These are phyloP conservation scores for Manis pentadactyla DNA, from an alignment of 2,797 vertebrate genomes.

Conservation along the genomic window DNA sequence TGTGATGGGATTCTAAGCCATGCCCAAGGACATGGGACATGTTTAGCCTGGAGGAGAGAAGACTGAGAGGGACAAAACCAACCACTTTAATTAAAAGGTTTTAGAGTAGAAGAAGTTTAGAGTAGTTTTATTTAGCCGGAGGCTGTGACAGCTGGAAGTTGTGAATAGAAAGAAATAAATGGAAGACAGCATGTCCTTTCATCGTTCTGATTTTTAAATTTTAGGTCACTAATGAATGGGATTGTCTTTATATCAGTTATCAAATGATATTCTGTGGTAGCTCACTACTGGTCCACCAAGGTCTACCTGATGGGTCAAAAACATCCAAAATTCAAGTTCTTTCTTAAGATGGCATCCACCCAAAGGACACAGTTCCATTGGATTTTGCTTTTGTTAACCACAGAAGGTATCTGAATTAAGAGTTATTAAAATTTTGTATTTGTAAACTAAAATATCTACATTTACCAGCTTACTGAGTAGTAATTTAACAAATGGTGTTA, in stretches of 20 bases:
- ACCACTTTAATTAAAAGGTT: conserved; percentile 37
- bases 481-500: conserved; percentile 40
- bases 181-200: conserved; percentile 12
- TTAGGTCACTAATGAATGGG: background rate
- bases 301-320: background rate
- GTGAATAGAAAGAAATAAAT: background rate
- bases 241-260: background rate
- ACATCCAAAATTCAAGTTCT: conserved; percentile 13
- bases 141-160: background rate
- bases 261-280: conserved; percentile 27
- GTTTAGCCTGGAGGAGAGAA: background rate
- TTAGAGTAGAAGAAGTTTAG: conserved; percentile 8
- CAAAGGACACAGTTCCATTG: conserved; percentile 1
- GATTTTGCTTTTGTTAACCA: conserved; percentile 41
- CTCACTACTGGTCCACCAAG: background rate
- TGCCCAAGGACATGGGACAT: background rate
- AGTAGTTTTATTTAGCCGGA: background rate
- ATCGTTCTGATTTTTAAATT: conserved; percentile 8
- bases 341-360: background rate
- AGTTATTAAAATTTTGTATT: conserved; percentile 39
- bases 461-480: background rate
- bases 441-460: conserved; percentile 41
- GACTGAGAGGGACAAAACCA: background rate
- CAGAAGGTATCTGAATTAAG: conserved; percentile 52
- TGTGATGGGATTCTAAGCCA: background rate